These are phyloP conservation scores for Euura saliciscinereae DNA, from an alignment of 1,140 invertebrate species.

Conservation along the genomic window DNA sequence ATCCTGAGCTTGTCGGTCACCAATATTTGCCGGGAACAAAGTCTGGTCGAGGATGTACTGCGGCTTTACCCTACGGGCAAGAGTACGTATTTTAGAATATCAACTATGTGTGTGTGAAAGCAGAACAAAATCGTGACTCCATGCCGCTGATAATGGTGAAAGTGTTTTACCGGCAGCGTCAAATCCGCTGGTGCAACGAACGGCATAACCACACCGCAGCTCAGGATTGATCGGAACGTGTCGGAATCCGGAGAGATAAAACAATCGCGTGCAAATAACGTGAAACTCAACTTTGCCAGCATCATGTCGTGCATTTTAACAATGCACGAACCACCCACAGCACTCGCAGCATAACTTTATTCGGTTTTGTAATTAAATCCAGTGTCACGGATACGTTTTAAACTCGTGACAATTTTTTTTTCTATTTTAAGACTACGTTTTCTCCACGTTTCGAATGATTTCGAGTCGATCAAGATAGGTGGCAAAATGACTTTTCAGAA, in stretches of 20 bases:
- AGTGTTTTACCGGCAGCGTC: neutral
- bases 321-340: neutral
- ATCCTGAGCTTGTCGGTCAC: too few relatives aligned
- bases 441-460: too few relatives aligned
- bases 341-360: neutral
- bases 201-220: neutral
- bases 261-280: slow-evolving; percentile 6
- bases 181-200: neutral
- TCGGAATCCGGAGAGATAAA: neutral
- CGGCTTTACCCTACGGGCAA: too few relatives aligned
- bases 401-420: neutral
- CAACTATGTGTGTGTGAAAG: neutral
- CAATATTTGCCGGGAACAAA: too few relatives aligned
- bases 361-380: neutral
- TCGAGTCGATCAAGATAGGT: too few relatives aligned
- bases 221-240: slow-evolving; percentile 2
- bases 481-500: too few relatives aligned
- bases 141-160: neutral
- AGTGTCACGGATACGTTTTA: neutral
- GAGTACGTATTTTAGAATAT: too few relatives aligned
- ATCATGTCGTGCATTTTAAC: neutral
- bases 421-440: too few relatives aligned
- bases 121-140: slow-evolving; percentile 5
- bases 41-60: too few relatives aligned
- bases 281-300: neutral